Evolutionary conservation across 2,797 vertebrate species (phyloP), one percentile per base, ranked within the genome.

Genomic region (Sebastes hubbsi): DNA sequence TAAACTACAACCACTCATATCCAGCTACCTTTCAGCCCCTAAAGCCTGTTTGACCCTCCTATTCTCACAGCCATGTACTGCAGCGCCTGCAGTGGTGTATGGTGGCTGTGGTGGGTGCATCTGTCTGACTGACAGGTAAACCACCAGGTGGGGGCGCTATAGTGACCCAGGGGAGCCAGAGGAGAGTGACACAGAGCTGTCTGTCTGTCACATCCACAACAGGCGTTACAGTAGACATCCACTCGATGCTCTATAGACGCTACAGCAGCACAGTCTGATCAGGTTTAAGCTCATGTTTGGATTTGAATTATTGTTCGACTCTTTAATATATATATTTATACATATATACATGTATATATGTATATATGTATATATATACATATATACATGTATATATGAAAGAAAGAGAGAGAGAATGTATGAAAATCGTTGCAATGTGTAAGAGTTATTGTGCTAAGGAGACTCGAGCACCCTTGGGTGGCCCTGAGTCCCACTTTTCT

Each of bases 111-210:
- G 14, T 12, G 67, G 62, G 55, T 67, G 75, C 56, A 66, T 32
- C 38, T 42, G 38, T 42, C 61, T 55, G 62, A 42, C 60, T 36
- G 71, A 71, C 67, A 85, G 84, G 79, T 81, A 10, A 56, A 30
- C 27, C 70, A 24, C 90, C 91, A 89, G 87, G 67, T 75, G 91
- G 88, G 88, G 92, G 92, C 90, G 92, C 92, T 89, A 62, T 77
- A 38, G 87, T 18, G 83, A 82, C 63, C 78, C 60, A 4, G 52
- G 81, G 88, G 77, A 81, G 54, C 25, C 75, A 13, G 56, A 65
- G 80, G 46, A 69, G 69, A 54, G 84, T 52, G 88, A 77, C 82
- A 46, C 62, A 67, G 74, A 38, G 36, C 36, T 38, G 36, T 38
- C 77, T 64, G 82, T 90, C 81, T 66, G 84, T 90, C 81, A 84